Percentiles rank a stretch among this genome's conserved stretches.
Evolutionary conservation across 2,888 invertebrate species (phyloP).

Genomic region (Cephus runcator): DNA sequence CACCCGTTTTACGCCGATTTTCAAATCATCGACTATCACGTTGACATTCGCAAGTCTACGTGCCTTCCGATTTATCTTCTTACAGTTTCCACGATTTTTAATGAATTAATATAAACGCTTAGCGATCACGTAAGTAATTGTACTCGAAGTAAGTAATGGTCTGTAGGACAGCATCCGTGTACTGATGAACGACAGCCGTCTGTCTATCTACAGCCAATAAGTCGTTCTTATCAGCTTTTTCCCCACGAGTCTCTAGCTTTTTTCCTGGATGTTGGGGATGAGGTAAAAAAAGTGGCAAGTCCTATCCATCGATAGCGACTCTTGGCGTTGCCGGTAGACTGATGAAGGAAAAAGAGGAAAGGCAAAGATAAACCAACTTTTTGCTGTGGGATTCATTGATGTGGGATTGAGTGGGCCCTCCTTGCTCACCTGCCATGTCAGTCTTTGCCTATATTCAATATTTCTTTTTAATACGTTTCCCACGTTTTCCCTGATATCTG

Average conservation of each 20-base stretch:
- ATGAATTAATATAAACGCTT: not conserved
- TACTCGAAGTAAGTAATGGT: not conserved
- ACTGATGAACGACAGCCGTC: conserved; percentile 52
- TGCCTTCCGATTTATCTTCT: not conserved
- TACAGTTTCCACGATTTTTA: not conserved
- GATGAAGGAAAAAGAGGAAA: conserved; percentile 47
- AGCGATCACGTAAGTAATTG: not conserved
- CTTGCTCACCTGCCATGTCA: not conserved
- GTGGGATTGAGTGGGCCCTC: not conserved
- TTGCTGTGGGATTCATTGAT: conserved; percentile 3
- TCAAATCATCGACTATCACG: not conserved
- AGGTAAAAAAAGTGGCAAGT: conserved; percentile 32
- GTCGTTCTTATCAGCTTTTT: conserved; percentile 45
- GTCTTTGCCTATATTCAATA: not conserved
- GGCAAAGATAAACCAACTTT: conserved; percentile 40
- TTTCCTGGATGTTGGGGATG: conserved; percentile 17
- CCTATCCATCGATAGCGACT: conserved; percentile 47
- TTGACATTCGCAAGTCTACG: not conserved
- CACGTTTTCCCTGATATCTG: not conserved
- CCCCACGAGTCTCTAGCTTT: conserved; percentile 34
- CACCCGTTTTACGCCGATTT: not conserved
- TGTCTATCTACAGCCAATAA: conserved; percentile 50
- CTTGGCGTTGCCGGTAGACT: conserved; percentile 45
- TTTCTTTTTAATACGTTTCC: not conserved
- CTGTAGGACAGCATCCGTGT: not conserved